Evolutionary conservation across 2,113 vertebrate genomes (phyloP).

Genomic region (Seriola dumerili): DNA sequence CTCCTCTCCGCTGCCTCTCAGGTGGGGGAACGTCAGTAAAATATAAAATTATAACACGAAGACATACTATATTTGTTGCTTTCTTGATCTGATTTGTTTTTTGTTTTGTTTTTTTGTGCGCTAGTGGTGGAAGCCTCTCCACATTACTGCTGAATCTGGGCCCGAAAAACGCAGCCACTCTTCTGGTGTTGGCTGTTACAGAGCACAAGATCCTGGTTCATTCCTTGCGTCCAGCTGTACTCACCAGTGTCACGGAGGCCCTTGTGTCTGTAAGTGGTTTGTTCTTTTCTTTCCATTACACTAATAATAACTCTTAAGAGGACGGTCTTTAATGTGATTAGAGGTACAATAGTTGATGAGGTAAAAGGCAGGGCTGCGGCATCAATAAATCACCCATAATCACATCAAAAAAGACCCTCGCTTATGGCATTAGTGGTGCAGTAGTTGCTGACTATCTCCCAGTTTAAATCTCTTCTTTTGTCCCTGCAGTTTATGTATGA

Average conservation of each 20-base stretch:
- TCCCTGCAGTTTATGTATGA: not conserved
- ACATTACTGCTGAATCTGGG: constrained; percentile 96
- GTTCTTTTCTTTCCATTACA: not conserved
- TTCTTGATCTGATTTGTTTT: not conserved
- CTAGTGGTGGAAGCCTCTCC: constrained; percentile 95
- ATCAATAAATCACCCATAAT: constrained; percentile 25
- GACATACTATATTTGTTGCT: not conserved
- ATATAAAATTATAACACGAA: not conserved
- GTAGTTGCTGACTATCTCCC: not conserved
- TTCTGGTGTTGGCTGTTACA: constrained; percentile 95
- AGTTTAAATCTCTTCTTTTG: not conserved
- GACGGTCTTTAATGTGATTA: constrained; percentile 30
- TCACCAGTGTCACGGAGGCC: constrained; percentile 98
- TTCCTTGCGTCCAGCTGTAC: constrained; percentile 95
- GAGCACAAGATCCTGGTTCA: constrained; percentile 99
- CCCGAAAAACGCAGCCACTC: constrained; percentile 94
- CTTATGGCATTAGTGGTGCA: not conserved
- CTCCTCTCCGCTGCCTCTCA: constrained; percentile 95
- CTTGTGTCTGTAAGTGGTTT: constrained; percentile 93
- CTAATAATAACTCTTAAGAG: constrained; percentile 1
- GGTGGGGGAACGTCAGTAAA: constrained; percentile 80
- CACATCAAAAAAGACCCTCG: constrained; percentile 12
- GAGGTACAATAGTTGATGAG: constrained; percentile 4
- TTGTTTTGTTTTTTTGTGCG: constrained; percentile 5
- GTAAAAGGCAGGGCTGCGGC: constrained; percentile 7